phyloP scores from a whole-genome alignment of 1,140 invertebrate genomes.

The Glossosoma conforme region DNA sequence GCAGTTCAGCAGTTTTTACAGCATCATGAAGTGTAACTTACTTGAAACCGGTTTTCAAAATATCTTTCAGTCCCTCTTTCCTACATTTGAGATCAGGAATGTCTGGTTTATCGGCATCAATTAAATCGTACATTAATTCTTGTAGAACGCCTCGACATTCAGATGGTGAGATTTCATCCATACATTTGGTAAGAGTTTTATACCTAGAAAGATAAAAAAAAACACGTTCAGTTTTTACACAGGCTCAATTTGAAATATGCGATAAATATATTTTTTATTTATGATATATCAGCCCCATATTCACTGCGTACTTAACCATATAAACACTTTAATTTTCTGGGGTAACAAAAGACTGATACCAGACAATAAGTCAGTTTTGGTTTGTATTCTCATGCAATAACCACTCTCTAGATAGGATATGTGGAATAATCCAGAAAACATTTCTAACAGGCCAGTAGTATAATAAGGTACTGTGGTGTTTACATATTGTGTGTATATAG shows the following conservation, averaged over 20 bases:
- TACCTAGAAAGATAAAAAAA: constrained; percentile 36
- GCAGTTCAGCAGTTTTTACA: too few species aligned
- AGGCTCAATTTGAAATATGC: constrained; percentile 1
- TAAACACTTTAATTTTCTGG: neutral
- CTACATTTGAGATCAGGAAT: constrained; percentile 49
- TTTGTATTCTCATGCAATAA: too few species aligned
- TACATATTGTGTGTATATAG: too few species aligned
- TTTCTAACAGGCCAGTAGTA: too few species aligned
- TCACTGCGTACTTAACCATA: neutral
- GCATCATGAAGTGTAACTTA: too few species aligned
- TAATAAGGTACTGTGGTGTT: too few species aligned
- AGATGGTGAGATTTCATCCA: constrained; percentile 38
- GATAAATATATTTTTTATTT: neutral
- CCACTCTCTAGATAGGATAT: too few species aligned
- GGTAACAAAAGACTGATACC: too few species aligned
- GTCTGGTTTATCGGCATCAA: constrained; percentile 46
- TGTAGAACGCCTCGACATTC: constrained; percentile 51
- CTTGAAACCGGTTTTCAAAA: constrained; percentile 41
- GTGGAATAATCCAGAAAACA: too few species aligned
- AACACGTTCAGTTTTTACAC: neutral
- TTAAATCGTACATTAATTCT: constrained; percentile 49
- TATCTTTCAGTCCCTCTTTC: constrained; percentile 47
- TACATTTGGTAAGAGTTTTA: constrained; percentile 41
- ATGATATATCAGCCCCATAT: neutral
- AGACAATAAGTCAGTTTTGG: too few species aligned